Evolutionary conservation across 2,113 vertebrate species (phyloP).

Genomic region (Clupea harengus): DNA sequence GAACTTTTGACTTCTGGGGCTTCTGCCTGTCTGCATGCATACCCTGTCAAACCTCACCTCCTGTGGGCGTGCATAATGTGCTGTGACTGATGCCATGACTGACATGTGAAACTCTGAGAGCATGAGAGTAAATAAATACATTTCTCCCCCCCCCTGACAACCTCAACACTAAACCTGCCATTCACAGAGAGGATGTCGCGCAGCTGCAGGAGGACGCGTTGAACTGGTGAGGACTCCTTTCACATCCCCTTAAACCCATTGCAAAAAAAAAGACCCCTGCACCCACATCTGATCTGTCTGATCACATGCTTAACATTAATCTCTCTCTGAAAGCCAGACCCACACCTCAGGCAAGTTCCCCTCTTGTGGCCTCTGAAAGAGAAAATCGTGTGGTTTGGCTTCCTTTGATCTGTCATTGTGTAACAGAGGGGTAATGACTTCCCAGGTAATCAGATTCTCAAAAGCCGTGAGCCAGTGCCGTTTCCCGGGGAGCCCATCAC

Average conservation of each 20-base stretch:
- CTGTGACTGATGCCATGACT: not conserved
- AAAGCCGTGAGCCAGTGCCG: not conserved
- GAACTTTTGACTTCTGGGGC: not conserved
- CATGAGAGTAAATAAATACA: not conserved
- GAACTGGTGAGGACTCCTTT: not conserved
- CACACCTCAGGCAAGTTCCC: not conserved
- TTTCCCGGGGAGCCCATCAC: not conserved
- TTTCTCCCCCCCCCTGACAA: not conserved
- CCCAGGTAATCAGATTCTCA: not conserved
- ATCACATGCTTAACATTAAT: slow-evolving; percentile 16
- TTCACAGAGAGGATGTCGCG: not conserved
- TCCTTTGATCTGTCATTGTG: not conserved
- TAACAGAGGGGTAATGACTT: not conserved
- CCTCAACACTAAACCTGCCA: not conserved
- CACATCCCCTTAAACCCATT: not conserved
- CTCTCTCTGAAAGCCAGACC: not conserved
- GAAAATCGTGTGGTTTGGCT: not conserved
- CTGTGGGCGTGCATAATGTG: not conserved
- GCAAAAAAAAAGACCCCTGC: not conserved
- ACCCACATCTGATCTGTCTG: not conserved
- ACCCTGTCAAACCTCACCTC: not conserved
- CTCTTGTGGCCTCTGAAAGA: not conserved
- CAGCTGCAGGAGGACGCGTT: not conserved
- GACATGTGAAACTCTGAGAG: not conserved
- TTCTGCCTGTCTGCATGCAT: not conserved